Evolutionary conservation across 2,797 vertebrate species (phyloP).

Genomic region (Erithacus rubecula): DNA sequence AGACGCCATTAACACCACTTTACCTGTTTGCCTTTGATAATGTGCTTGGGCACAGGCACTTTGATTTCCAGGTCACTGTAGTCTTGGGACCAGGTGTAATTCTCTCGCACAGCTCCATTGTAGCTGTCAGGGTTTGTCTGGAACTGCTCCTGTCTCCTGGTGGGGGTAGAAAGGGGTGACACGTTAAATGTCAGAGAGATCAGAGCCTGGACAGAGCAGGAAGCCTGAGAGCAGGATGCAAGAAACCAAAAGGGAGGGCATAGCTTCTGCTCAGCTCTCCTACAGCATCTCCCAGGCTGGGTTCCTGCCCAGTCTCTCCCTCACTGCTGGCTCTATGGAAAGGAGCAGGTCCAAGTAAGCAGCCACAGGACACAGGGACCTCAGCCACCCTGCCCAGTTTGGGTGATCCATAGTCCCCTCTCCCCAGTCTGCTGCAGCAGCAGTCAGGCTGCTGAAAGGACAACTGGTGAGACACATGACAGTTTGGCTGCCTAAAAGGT

Average conservation of each 20-base stretch:
- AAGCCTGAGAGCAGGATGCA: neutral
- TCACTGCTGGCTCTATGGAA: neutral
- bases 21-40: slow-evolving; percentile 94
- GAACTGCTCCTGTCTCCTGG: slow-evolving; percentile 79
- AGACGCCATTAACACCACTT: neutral
- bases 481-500: neutral
- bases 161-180: neutral
- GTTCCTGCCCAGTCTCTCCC: neutral
- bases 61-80: slow-evolving; percentile 93
- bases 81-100: slow-evolving; percentile 96
- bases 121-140: slow-evolving; percentile 92
- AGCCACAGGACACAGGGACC: neutral
- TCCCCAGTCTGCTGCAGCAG: neutral
- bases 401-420: neutral
- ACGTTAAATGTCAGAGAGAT: neutral
- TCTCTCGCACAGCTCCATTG: slow-evolving; percentile 91
- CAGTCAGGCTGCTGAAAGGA: neutral
- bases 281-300: fast-evolving
- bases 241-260: neutral
- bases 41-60: slow-evolving; percentile 84
- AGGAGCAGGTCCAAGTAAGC: neutral
- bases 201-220: neutral
- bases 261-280: neutral
- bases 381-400: fast-evolving
- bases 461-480: fast-evolving